A percentile compares a stretch with the other conserved stretches of the same genome.
These are phyloP conservation scores for Nymphalis polychloros DNA, from an alignment of 2,888 invertebrate species.

Conservation along the genomic window DNA sequence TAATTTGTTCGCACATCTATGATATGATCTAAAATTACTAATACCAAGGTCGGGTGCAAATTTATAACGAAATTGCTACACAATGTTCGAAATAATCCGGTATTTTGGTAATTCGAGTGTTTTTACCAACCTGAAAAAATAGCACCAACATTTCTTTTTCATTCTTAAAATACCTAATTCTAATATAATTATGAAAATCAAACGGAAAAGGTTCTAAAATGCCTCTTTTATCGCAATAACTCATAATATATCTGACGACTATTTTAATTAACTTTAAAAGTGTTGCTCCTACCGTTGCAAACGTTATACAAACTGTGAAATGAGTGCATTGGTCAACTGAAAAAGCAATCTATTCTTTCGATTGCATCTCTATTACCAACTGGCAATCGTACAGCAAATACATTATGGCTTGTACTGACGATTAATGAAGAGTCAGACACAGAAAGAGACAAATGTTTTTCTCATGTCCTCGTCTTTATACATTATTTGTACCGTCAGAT, in stretches of 20 bases:
- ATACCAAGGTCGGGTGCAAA: no score
- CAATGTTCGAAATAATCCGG: no score
- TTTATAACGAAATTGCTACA: no score
- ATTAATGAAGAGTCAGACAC: constrained; percentile 32
- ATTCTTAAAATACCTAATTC: no score
- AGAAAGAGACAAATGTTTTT: constrained; percentile 40
- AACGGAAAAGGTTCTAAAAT: no score
- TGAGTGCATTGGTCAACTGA: neutral
- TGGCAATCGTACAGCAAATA: constrained; percentile 9
- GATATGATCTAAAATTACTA: no score
- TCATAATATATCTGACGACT: neutral
- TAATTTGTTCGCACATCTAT: no score
- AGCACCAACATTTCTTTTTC: no score
- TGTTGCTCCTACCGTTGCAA: neutral
- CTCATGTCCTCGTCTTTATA: constrained; percentile 36
- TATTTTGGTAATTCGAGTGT: no score
- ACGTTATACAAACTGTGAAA: neutral
- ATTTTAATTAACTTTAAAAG: constrained; percentile 1
- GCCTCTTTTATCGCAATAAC: no score
- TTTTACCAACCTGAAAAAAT: no score
- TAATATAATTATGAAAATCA: no score
- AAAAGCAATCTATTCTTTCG: constrained; percentile 10
- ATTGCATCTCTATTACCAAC: constrained; percentile 5
- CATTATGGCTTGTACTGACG: constrained; percentile 14
- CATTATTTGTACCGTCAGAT: constrained; percentile 39